Percentiles rank a stretch among this genome's conserved stretches.
Conservation (phyloP, 1,140 invertebrate genomes). For the Monochamus saltuarius region DNA sequence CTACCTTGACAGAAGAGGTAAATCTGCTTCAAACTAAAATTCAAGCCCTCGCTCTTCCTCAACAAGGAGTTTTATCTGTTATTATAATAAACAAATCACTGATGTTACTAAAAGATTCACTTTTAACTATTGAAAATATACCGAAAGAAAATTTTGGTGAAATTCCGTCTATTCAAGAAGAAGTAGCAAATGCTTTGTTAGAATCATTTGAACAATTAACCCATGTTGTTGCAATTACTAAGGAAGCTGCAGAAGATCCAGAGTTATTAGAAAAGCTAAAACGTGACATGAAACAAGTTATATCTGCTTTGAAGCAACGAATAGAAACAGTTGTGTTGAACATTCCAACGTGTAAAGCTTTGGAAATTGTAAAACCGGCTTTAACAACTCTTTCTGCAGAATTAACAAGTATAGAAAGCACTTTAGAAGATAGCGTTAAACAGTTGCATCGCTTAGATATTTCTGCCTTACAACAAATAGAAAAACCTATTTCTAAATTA, state of each 20-base stretch:
- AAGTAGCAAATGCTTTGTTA: not conserved
- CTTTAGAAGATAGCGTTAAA: too few species aligned
- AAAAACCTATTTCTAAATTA: too few species aligned
- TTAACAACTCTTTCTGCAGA: not conserved
- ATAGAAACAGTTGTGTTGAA: not conserved
- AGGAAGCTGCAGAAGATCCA: conserved; percentile 16
- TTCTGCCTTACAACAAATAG: too few species aligned
- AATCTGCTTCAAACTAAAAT: conserved; percentile 22
- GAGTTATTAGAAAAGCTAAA: conserved; percentile 16
- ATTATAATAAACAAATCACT: conserved; percentile 16
- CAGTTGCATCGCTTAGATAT: too few species aligned
- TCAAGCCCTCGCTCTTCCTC: conserved; percentile 18
- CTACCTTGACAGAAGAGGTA: conserved; percentile 18
- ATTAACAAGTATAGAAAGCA: not conserved
- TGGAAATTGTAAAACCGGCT: not conserved
- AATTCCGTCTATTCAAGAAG: not conserved
- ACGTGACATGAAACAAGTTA: conserved; percentile 18
- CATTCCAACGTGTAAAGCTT: not conserved
- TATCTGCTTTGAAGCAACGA: conserved; percentile 10
- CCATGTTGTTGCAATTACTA: conserved; percentile 19
- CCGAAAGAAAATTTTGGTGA: not conserved
- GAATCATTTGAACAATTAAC: conserved; percentile 16
- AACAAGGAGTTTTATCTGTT: conserved; percentile 25
- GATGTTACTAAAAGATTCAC: not conserved
- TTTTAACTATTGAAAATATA: not conserved